Evolutionary conservation across 2,888 invertebrate species (phyloP).

Genomic region (Orthosia gracilis): DNA sequence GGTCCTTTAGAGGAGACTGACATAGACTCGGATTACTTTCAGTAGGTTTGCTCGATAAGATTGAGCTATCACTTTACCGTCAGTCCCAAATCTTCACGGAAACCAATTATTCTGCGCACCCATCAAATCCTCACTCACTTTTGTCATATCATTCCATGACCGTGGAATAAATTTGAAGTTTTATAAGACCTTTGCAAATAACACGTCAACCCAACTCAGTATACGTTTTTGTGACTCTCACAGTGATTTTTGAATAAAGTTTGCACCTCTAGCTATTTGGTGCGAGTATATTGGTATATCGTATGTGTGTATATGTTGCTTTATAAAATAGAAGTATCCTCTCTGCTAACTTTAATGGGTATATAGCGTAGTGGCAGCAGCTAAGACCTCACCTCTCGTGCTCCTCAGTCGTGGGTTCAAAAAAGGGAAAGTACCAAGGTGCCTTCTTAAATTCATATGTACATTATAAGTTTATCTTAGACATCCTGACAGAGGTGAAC

Average conservation of each 20-base stretch:
- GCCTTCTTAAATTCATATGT: no score
- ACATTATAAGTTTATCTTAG: no score
- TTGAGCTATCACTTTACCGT: constrained; percentile 37
- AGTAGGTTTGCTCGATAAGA: not conserved
- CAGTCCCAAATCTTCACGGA: constrained; percentile 30
- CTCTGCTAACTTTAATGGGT: no score
- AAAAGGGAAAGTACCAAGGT: no score
- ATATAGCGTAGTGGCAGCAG: no score
- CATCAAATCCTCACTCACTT: constrained; percentile 48
- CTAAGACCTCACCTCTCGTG: no score
- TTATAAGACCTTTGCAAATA: constrained; percentile 65
- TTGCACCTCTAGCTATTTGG: constrained; percentile 3
- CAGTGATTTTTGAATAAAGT: constrained; percentile 35
- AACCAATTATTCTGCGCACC: constrained; percentile 46
- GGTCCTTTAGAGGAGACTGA: not conserved
- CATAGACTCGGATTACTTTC: not conserved
- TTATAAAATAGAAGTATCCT: no score
- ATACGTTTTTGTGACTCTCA: constrained; percentile 50
- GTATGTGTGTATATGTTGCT: no score
- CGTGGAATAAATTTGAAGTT: constrained; percentile 57
- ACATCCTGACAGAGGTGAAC: no score
- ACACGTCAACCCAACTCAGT: constrained; percentile 64
- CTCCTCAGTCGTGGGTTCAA: no score
- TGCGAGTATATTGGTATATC: no score
- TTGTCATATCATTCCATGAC: constrained; percentile 58